These are phyloP conservation scores for Pararge aegeria DNA, from an alignment of 1,140 invertebrate genomes.

Conservation along the genomic window DNA sequence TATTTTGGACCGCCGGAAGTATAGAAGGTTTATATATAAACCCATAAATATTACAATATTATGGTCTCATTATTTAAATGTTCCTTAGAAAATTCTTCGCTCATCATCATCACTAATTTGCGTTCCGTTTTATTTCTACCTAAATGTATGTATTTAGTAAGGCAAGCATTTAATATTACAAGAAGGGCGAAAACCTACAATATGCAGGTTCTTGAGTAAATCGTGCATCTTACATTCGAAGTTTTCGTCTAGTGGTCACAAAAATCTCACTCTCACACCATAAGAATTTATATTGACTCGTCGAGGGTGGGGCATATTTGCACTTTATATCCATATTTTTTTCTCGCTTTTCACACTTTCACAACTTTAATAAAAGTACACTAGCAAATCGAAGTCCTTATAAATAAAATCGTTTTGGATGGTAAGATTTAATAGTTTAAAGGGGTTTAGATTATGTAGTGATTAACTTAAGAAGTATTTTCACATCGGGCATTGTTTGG, in stretches of 20 bases:
- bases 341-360: conserved; percentile 60
- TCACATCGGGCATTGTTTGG: conserved; percentile 43
- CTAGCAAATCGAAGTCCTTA: conserved; percentile 69
- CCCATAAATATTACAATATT: not conserved
- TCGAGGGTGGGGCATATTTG: conserved; percentile 53
- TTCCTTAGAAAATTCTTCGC: conserved; percentile 12
- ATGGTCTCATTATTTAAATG: conserved; percentile 10
- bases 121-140: conserved; percentile 18
- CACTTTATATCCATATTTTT: conserved; percentile 47
- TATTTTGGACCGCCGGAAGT: conserved; percentile 1
- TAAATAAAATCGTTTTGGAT: conserved; percentile 20
- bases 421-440: conserved; percentile 13
- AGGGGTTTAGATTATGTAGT: conserved; percentile 16
- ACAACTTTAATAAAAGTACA: conserved; percentile 64
- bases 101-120: conserved; percentile 13
- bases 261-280: conserved; percentile 60
- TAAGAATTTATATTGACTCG: conserved; percentile 45
- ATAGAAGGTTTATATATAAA: not conserved
- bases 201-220: conserved; percentile 68
- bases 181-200: conserved; percentile 52
- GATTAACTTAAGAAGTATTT: conserved; percentile 30
- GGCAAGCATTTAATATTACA: conserved; percentile 37
- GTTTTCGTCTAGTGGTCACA: conserved; percentile 53
- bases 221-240: conserved; percentile 58
- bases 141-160: conserved; percentile 35